Percentiles rank a stretch among this genome's conserved stretches.
Conservation (phyloP, 2,888 invertebrate genomes). For the Eristalis intricaria region DNA sequence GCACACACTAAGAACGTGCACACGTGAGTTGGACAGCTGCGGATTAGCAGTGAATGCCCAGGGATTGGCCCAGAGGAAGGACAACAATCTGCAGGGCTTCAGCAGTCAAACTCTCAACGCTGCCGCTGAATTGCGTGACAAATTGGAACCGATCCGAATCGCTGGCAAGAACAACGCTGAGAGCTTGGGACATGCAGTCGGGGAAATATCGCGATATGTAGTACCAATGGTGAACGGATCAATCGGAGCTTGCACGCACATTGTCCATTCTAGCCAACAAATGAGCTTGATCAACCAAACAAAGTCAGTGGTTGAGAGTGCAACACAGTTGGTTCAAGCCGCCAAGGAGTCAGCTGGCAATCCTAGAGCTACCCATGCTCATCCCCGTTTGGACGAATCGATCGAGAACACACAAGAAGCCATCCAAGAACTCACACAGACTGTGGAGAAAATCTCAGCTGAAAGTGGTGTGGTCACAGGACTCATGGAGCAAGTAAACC, state of each 20-base stretch:
- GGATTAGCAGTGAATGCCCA: constrained; percentile 94
- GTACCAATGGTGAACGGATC: constrained; percentile 92
- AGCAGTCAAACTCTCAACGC: constrained; percentile 91
- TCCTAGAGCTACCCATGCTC: constrained; percentile 91
- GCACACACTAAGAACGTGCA: constrained; percentile 88
- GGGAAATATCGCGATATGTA: constrained; percentile 88
- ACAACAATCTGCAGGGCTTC: constrained; percentile 88
- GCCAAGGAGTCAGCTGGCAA: constrained; percentile 96
- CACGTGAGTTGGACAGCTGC: constrained; percentile 92
- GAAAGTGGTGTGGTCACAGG: constrained; percentile 95
- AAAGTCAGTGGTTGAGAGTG: constrained; percentile 97
- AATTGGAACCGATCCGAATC: constrained; percentile 90
- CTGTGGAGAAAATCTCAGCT: constrained; percentile 91
- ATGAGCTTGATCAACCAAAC: constrained; percentile 93
- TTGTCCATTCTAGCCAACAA: constrained; percentile 93
- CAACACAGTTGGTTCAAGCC: constrained; percentile 91
- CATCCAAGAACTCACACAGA: constrained; percentile 89
- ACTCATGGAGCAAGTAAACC: constrained; percentile 93
- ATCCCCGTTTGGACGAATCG: constrained; percentile 92
- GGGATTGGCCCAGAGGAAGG: constrained; percentile 86
- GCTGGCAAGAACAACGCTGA: constrained; percentile 96
- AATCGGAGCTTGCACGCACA: constrained; percentile 94
- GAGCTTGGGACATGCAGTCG: constrained; percentile 93
- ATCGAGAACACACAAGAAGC: constrained; percentile 90
- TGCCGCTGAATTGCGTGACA: constrained; percentile 90